Evolutionary conservation across 1,140 invertebrate genomes (phyloP), one percentile per base, ranked within the genome.

Genomic region (Lepidurus couesii): DNA sequence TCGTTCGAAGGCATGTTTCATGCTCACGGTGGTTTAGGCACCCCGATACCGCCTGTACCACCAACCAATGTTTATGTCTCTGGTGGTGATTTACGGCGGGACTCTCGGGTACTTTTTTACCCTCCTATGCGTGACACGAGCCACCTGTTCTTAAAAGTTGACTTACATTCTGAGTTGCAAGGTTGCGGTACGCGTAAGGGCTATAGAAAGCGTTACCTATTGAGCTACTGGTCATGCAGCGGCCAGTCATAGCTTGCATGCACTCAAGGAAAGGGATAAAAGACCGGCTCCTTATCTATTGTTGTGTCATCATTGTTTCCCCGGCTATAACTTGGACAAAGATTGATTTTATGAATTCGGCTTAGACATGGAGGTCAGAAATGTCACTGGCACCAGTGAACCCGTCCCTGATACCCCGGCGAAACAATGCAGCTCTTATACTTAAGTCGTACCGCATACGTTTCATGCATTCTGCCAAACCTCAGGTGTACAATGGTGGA

Each of bases 11-110:
- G 16, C 53, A 65, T 65, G 53, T 65, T 65, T 16, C 13, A 21
- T n/a, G 53, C 53, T 65, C 6, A 21, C n/a, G 6, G n/a, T 21
- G 21, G 53, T 65, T 65, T 65, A 65, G 16, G 53, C n/a, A 65
- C 53, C 53, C 53, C 53, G 53, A 65, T 7, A 65, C 53, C 53
- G 53, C 53, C 53, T 21, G n/a, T 65, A 65, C 53, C 53, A 65
- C 53, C 53, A 65, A 65, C n/a, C 53, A 65, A 65, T 13, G 16
- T 65, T 21, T 65, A 65, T 21, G n/a, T 21, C 53, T 21, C 34
- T 65, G 53, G 53, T 65, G 34, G 34, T 65, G 53, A 65, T 65
- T 65, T 65, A 65, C n/a, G 53, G n/a, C 3, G 53, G 53, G 21
- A 65, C 53, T 65, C 13, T 65, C 34, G 2, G 8, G 8, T 65